Conservation (phyloP, 30 jellyfish, hydroid and myxozoan species). For the Hydractinia echinata region DNA sequence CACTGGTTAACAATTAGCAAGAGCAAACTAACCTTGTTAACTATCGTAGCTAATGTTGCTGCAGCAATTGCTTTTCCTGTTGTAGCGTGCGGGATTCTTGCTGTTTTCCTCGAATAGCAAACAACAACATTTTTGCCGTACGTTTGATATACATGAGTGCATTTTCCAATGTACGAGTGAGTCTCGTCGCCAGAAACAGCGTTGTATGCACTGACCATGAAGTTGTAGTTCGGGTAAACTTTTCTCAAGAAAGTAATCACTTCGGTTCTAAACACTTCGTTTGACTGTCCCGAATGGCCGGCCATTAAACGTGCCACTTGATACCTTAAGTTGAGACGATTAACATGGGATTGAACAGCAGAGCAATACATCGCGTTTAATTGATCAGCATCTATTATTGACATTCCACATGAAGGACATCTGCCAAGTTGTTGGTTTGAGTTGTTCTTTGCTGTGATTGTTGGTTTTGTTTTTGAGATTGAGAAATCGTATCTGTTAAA, state of each 20-base stretch:
- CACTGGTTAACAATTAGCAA: too few relatives aligned
- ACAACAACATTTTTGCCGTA: background rate
- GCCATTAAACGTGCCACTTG: background rate
- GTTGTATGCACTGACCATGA: background rate
- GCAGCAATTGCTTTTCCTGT: background rate
- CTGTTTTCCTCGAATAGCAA: background rate
- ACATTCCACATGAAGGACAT: conserved; percentile 6
- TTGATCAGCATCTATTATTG: background rate
- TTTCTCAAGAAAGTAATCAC: background rate
- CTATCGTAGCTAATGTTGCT: background rate
- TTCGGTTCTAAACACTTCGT: background rate
- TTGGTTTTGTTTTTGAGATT: background rate
- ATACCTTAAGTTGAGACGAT: background rate
- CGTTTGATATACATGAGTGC: background rate
- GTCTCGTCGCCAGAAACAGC: background rate
- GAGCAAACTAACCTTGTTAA: background rate
- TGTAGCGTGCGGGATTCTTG: background rate
- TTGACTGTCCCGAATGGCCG: background rate
- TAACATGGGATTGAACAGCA: background rate
- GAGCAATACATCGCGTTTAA: background rate
- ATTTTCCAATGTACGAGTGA: background rate
- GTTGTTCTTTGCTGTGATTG: background rate
- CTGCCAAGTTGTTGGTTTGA: background rate
- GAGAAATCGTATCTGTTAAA: background rate
- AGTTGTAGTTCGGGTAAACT: background rate